A percentile compares a stretch with the other conserved stretches of the same genome.
phyloP scores from a whole-genome alignment of 1,140 invertebrate genomes.

The Bombus impatiens region DNA sequence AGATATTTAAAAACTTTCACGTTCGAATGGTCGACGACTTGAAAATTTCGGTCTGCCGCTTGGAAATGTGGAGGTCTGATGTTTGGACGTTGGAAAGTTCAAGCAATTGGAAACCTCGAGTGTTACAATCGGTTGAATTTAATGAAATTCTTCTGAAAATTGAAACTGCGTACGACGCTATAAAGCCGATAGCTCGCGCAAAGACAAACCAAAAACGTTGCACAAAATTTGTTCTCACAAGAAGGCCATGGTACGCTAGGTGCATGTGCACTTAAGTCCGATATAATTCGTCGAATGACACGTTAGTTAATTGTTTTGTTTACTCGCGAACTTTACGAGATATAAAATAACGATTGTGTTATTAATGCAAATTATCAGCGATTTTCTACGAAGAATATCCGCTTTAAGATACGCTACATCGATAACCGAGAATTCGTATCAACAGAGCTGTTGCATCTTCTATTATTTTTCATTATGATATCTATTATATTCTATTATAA shows the following conservation, averaged over 20 bases:
- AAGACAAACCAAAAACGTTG: background rate
- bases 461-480: background rate
- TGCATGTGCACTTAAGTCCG: background rate
- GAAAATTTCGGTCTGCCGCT: background rate
- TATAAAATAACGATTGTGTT: background rate
- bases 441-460: background rate
- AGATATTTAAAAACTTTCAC: background rate
- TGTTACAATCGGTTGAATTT: no score
- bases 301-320: background rate
- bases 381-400: background rate
- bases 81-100: no score
- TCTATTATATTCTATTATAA: no score
- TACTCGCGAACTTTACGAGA: background rate
- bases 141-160: no score
- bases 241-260: background rate
- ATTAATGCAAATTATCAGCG: background rate
- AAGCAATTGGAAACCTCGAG: no score
- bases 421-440: background rate
- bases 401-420: background rate
- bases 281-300: background rate
- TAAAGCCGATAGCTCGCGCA: background rate
- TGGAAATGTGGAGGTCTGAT: no score
- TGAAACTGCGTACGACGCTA: no score
- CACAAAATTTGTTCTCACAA: background rate
- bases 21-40: background rate